These are phyloP conservation scores for Nycticebus coucang DNA, from an alignment of 2,113 vertebrate genomes.

Conservation along the genomic window DNA sequence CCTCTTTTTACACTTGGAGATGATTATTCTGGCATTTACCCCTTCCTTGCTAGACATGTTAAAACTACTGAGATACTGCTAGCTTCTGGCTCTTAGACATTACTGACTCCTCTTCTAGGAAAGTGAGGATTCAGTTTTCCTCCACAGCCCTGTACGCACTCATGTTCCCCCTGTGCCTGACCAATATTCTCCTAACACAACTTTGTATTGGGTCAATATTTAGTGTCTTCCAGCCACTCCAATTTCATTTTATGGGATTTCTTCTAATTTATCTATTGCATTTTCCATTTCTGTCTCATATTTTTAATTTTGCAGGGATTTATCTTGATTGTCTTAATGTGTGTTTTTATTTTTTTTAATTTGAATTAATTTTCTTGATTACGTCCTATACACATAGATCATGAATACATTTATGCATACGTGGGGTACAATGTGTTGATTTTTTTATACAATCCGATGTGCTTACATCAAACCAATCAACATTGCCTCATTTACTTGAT, in stretches of 20 bases:
- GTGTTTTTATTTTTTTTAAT: neutral
- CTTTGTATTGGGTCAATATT: neutral
- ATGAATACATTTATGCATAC: no score
- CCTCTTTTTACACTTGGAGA: neutral
- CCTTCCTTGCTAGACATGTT: neutral
- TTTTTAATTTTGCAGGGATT: neutral
- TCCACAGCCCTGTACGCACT: neutral
- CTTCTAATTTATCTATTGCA: neutral
- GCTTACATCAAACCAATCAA: no score
- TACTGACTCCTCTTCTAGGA: neutral
- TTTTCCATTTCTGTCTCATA: neutral
- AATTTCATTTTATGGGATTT: neutral
- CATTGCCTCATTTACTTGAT: no score
- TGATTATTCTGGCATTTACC: neutral
- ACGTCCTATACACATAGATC: no score
- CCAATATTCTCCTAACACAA: neutral
- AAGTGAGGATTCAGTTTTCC: neutral
- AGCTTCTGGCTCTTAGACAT: neutral
- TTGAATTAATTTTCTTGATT: no score
- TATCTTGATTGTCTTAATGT: neutral
- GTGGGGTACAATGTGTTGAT: no score
- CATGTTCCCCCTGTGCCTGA: fast-evolving
- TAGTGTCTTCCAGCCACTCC: neutral
- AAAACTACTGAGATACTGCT: no score
- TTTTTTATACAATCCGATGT: no score